Evolutionary conservation across 2,113 vertebrate genomes (phyloP).

Genomic region (Promerops cafer): DNA sequence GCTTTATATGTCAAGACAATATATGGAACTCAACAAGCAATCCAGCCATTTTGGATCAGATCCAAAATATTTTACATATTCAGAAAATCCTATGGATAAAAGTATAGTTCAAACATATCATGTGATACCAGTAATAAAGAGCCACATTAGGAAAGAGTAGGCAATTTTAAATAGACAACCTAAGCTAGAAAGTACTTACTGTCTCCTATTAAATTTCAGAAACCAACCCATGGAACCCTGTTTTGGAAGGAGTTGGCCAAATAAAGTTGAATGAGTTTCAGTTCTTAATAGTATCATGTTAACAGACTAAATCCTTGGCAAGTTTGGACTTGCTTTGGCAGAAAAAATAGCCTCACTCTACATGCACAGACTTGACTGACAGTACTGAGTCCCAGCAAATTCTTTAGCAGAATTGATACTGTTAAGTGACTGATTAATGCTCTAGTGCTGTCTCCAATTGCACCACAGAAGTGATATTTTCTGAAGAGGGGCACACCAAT

Average conservation of each 20-base stretch:
- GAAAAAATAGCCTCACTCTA: neutral
- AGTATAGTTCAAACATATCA: neutral
- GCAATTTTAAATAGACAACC: neutral
- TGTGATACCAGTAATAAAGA: neutral
- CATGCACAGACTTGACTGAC: neutral
- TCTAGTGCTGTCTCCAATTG: neutral
- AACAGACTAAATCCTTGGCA: neutral
- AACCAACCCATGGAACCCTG: neutral
- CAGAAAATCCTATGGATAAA: neutral
- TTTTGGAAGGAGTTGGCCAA: conserved; percentile 9
- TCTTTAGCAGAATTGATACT: neutral
- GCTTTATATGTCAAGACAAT: neutral
- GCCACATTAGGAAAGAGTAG: neutral
- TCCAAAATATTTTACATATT: neutral
- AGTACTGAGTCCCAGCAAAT: neutral
- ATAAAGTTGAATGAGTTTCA: neutral
- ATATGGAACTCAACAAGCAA: neutral
- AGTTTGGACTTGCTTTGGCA: conserved; percentile 11
- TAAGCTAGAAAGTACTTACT: neutral
- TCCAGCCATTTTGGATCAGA: neutral
- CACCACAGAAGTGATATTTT: neutral
- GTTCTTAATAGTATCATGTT: neutral
- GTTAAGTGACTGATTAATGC: neutral
- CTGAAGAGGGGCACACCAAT: neutral
- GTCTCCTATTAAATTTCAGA: conserved; percentile 24